phyloP scores from a whole-genome alignment of 2,113 vertebrate genomes.

The Suricata suricatta region DNA sequence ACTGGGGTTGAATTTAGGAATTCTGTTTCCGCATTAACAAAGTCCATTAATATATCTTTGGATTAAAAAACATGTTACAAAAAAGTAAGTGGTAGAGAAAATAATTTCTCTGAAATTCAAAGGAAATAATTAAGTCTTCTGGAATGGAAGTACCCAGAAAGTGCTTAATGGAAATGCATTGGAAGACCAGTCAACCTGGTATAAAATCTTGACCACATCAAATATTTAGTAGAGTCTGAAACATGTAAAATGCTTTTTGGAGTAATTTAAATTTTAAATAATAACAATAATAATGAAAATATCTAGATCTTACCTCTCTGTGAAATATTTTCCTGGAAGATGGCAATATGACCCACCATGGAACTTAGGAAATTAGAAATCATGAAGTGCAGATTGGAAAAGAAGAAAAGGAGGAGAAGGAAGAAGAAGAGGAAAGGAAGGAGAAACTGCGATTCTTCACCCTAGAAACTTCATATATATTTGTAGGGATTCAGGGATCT shows the following conservation, averaged over 20 bases:
- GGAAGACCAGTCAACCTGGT: accelerated
- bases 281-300: background rate
- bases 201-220: background rate
- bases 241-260: background rate
- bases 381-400: background rate
- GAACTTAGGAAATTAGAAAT: background rate
- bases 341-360: background rate
- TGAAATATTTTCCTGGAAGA: background rate
- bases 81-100: background rate
- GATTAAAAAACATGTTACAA: background rate
- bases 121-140: background rate
- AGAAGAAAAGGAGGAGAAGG: background rate
- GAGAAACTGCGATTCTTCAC: background rate
- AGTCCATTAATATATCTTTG: background rate
- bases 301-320: background rate
- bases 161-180: no score
- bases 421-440: background rate
- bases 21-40: background rate
- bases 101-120: background rate
- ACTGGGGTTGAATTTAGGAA: background rate
- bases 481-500: background rate
- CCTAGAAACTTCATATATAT: background rate
- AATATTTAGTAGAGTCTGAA: background rate
- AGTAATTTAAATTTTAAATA: background rate
- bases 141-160: background rate